These are phyloP conservation scores for Drosophila varians DNA, from an alignment of 1,140 invertebrate genomes.

Conservation along the genomic window DNA sequence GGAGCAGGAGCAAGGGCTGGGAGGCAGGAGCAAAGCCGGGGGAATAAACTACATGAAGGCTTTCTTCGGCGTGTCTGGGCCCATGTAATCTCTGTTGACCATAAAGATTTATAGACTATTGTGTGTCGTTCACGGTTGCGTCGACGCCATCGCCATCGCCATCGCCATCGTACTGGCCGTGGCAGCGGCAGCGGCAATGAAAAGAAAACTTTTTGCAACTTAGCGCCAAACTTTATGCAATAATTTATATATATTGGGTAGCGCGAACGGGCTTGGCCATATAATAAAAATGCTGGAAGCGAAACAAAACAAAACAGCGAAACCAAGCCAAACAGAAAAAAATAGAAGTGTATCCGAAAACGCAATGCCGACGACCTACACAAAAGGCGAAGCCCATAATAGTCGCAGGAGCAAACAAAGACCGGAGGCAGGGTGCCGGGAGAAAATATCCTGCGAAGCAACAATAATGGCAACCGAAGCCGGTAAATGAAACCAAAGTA, in stretches of 20 bases:
- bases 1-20: not conserved
- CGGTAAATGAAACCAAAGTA: not conserved
- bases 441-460: conserved; percentile 24
- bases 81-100: conserved; percentile 82
- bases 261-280: conserved; percentile 34
- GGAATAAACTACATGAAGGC: conserved; percentile 66
- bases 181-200: conserved; percentile 73
- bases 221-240: conserved; percentile 83
- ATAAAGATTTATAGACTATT: conserved; percentile 82
- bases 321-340: conserved; percentile 27
- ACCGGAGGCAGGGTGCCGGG: not conserved
- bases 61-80: conserved; percentile 37
- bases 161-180: conserved; percentile 43
- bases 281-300: conserved; percentile 56
- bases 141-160: conserved; percentile 14
- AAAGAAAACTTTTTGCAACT: conserved; percentile 83
- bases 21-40: conserved; percentile 13
- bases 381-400: conserved; percentile 72
- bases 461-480: conserved; percentile 4
- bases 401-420: conserved; percentile 33
- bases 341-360: conserved; percentile 32
- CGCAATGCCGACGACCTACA: conserved; percentile 60
- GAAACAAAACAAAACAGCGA: conserved; percentile 39
- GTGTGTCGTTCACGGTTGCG: conserved; percentile 65
- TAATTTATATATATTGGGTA: conserved; percentile 81